Base-by-base conservation (phyloP, 2,113 vertebrate species). In the Potamarius usumacintae region DNA sequence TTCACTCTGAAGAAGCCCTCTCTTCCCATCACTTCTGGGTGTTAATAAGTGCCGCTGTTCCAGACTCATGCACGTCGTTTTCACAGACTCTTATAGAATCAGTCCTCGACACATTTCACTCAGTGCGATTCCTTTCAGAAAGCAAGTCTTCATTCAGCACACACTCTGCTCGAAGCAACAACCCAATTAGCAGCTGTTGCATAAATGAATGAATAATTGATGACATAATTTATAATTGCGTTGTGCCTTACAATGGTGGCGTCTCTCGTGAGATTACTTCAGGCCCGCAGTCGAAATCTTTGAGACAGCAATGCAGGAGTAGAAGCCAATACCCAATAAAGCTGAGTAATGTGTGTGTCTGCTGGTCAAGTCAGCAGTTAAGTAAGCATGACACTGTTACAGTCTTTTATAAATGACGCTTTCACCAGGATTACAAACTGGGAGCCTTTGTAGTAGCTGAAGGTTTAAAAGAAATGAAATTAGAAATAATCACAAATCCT, bases 151-250 rank as follows among this genome's bases (percentile, higher is more conserved):
- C 3, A 8, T 27, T 55, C n/a, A 4, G 34, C 53, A 14, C 18
- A 1, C 53, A 58, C 55, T 34, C 55, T 22, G 15, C 8, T 85
- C 22, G 30, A 79, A 86, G 25, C 50, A 63, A 86, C 50, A 52
- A 79, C 74, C 60, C 18, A 67, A 55, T 86, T 52, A 86, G 42
- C 53, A 65, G 74, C 58, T 22, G 74, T 10, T 67, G 60, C 48
- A 77, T 65, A 67, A 79, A 34, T 67, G 55, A 85, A 67, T 78
- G 57, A 63, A 85, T 86, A 79, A 86, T 86, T 79, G 76, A 86
- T 86, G 48, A 86, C 42, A 67, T 79, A 10, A 86, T 52, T 65
- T 79, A 65, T 52, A 67, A 67, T 63, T 11, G 50, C 48, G 34
- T 53, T 53, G 27, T 30, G n/a, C 60, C 50, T 14, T 52, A 22